These are phyloP conservation scores for Percopsis transmontana DNA, from an alignment of 2,113 vertebrate species.

Conservation along the genomic window DNA sequence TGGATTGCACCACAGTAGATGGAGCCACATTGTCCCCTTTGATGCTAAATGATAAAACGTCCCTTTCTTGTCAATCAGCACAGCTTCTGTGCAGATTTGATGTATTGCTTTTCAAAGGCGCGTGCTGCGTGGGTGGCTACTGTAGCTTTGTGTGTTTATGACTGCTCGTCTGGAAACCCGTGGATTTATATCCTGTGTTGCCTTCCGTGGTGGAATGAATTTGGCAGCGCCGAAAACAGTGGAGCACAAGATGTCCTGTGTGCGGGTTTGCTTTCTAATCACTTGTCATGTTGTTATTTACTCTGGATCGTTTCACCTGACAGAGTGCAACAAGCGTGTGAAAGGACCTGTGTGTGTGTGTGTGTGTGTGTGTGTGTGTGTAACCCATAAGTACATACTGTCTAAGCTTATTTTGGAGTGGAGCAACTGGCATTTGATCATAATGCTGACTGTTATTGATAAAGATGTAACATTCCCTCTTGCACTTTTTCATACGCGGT, in stretches of 20 bases:
- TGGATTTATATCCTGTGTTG: constrained; percentile 4
- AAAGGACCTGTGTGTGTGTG: constrained; percentile 1
- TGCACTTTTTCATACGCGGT: too few relatives aligned
- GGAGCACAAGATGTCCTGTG: background rate
- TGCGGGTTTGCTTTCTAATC: constrained; percentile 9
- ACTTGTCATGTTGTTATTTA: background rate
- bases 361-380: background rate
- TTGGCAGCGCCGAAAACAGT: constrained; percentile 14
- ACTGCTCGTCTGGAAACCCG: constrained; percentile 16
- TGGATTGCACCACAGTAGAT: constrained; percentile 36
- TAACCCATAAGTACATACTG: background rate
- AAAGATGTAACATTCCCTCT: too few relatives aligned
- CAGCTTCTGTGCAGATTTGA: constrained; percentile 45
- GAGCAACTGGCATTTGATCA: background rate
- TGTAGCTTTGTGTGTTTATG: constrained; percentile 44
- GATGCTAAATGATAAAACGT: constrained; percentile 60
- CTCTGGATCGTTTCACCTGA: background rate
- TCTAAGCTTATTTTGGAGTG: background rate
- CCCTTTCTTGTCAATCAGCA: constrained; percentile 56
- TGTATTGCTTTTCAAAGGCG: constrained; percentile 47
- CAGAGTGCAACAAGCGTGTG: background rate
- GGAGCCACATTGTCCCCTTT: constrained; percentile 40
- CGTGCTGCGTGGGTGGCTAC: constrained; percentile 37
- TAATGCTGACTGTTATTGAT: too few relatives aligned
- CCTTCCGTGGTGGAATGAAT: constrained; percentile 17